phyloP scores from a whole-genome alignment of 2,888 invertebrate species.

The Tuta absoluta region DNA sequence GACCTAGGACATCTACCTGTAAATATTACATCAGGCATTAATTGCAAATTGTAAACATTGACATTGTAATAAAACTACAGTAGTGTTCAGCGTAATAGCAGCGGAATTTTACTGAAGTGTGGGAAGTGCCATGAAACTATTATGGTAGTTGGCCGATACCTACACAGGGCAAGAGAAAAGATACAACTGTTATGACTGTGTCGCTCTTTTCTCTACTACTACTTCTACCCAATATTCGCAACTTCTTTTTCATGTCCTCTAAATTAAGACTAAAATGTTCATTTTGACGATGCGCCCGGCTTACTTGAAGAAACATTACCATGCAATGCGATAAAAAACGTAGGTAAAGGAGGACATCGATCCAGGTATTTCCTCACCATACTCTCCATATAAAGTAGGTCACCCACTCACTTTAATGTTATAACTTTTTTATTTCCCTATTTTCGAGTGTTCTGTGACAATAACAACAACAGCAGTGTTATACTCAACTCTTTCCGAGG shows the following conservation, averaged over 20 bases:
- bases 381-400: background rate
- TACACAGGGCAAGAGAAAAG: too few species aligned
- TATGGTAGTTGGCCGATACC: too few species aligned
- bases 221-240: too few species aligned
- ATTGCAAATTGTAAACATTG: background rate
- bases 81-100: background rate
- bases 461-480: background rate
- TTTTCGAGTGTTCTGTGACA: background rate
- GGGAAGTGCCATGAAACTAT: background rate
- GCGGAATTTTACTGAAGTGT: background rate
- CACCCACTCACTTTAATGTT: background rate
- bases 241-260: too few species aligned
- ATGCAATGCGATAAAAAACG: background rate
- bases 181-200: too few species aligned
- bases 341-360: background rate
- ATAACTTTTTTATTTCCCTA: background rate
- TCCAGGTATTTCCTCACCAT: background rate
- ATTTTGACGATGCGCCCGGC: background rate
- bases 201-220: background rate
- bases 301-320: background rate
- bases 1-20: background rate
- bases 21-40: background rate
- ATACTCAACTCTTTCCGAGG: slow-evolving; percentile 7
- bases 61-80: background rate
- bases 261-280: background rate